These are phyloP conservation scores for Fragum fragum DNA, from an alignment of 2,888 invertebrate genomes.

Conservation along the genomic window DNA sequence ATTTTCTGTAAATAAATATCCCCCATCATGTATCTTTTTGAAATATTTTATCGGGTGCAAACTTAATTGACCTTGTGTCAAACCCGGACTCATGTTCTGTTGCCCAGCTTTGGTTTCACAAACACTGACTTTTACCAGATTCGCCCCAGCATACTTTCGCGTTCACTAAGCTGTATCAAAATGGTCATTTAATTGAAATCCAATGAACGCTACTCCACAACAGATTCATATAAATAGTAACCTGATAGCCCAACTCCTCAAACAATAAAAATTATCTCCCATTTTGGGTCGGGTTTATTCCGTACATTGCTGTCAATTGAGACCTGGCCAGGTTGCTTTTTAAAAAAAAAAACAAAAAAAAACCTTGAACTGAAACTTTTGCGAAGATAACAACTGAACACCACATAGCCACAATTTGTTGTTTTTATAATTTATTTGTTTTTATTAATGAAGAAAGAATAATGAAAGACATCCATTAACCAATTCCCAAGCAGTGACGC, in stretches of 20 bases:
- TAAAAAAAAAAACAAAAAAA: no score
- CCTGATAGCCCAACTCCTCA: background rate
- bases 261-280: slow-evolving; percentile 57
- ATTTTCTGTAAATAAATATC: background rate
- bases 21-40: background rate
- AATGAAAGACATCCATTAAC: no score
- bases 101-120: slow-evolving; percentile 8
- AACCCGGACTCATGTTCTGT: background rate
- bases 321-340: slow-evolving; percentile 36
- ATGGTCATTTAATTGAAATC: slow-evolving; percentile 32
- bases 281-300: slow-evolving; percentile 46
- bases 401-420: no score
- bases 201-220: slow-evolving; percentile 20
- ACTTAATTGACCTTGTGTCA: slow-evolving; percentile 29
- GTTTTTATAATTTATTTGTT: no score
- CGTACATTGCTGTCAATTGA: slow-evolving; percentile 53
- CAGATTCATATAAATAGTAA: slow-evolving; percentile 29
- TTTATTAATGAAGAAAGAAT: no score
- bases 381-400: no score
- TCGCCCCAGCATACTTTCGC: slow-evolving; percentile 20
- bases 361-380: no score
- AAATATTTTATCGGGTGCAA: slow-evolving; percentile 27
- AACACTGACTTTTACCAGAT: slow-evolving; percentile 26
- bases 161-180: slow-evolving; percentile 28
- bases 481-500: no score